Conservation (phyloP, 1,140 invertebrate genomes). For the Drosophila nigromelanica region DNA sequence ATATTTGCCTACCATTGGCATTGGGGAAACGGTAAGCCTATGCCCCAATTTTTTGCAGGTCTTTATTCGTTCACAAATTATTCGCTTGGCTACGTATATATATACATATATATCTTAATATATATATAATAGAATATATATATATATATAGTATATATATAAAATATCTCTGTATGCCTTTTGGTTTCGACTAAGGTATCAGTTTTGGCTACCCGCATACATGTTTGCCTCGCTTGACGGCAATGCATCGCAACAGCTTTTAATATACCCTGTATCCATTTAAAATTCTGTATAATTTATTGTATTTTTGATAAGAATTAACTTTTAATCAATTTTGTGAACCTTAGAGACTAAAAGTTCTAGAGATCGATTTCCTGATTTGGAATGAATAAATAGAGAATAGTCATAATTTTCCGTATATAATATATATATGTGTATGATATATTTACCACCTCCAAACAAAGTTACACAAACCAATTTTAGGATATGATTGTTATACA, state of each 20-base stretch:
- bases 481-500: too few species aligned
- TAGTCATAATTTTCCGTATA: too few species aligned
- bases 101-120: not conserved
- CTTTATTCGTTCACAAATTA: slow-evolving; percentile 12
- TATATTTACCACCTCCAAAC: too few species aligned
- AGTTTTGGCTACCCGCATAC: not conserved
- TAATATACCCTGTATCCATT: not conserved
- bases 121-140: not conserved
- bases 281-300: too few species aligned
- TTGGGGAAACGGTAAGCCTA: not conserved
- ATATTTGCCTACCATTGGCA: slow-evolving; percentile 13
- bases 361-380: too few species aligned
- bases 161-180: not conserved
- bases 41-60: slow-evolving; percentile 17
- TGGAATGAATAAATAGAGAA: too few species aligned
- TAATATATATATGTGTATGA: too few species aligned
- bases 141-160: not conserved
- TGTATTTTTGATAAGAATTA: too few species aligned
- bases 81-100: not conserved
- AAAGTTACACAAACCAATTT: too few species aligned
- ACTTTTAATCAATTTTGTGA: too few species aligned
- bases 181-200: not conserved
- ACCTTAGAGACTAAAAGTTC: too few species aligned
- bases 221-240: not conserved
- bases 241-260: not conserved